Conservation (phyloP, 2,888 invertebrate genomes). For the Vannuccia rotundouncinata region DNA sequence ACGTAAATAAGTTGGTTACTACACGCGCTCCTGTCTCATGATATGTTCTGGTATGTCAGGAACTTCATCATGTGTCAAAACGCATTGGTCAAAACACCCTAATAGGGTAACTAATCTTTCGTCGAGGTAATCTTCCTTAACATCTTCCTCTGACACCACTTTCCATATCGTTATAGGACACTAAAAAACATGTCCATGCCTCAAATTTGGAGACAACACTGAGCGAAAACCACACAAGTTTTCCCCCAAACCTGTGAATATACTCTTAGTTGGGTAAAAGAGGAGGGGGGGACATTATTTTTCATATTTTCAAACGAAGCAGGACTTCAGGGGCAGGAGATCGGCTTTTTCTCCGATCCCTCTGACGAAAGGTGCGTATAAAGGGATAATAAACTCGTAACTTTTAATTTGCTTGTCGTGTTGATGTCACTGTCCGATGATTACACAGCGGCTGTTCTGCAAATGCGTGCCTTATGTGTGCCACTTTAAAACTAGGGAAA, state of each 20-base stretch:
- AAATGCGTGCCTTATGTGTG: slow-evolving; percentile 1
- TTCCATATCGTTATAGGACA: too few species aligned
- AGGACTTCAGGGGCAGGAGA: background rate
- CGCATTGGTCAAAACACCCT: background rate
- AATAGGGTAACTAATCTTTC: background rate
- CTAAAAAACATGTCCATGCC: too few species aligned
- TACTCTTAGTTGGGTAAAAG: too few species aligned
- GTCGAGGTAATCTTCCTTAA: too few species aligned
- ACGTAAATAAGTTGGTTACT: too few species aligned
- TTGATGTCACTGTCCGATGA: slow-evolving; percentile 9
- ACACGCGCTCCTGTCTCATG: background rate
- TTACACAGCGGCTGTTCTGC: slow-evolving; percentile 1
- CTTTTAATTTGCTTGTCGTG: slow-evolving; percentile 26
- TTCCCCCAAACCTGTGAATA: too few species aligned
- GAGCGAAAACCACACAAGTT: too few species aligned
- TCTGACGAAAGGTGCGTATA: slow-evolving; percentile 5
- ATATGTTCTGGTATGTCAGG: background rate
- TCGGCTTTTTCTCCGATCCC: background rate
- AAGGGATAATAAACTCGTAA: slow-evolving; percentile 14
- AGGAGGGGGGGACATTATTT: too few species aligned
- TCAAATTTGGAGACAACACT: background rate
- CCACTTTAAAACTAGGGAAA: too few species aligned
- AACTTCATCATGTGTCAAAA: background rate
- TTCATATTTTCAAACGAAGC: background rate
- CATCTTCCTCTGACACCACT: background rate